Evolutionary conservation across 64 coral and sea anemone genomes (phyloP), one percentile per base, ranked within the genome.

Genomic region (Acropora yongei): DNA sequence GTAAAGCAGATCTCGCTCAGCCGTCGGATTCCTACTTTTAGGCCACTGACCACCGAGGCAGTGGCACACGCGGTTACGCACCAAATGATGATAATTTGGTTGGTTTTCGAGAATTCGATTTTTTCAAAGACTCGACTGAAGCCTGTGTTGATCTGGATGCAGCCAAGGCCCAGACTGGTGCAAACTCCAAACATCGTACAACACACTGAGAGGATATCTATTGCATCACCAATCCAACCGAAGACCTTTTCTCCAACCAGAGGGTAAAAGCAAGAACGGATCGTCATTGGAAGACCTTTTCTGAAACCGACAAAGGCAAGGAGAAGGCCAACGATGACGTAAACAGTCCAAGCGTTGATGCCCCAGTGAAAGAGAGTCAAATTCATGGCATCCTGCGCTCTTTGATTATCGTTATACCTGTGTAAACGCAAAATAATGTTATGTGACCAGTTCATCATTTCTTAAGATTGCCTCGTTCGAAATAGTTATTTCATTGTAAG

Each of bases 321-420:
- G 16, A 91, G 74, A 16, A 95, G 76, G 48, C 81, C 93, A 53
- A 95, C 80, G 17, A 95, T 9, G 18, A 63, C 76, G 66, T 95
- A 95, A 58, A 95, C 93, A 5, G 91, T 72, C 93, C 93, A 95
- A 16, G 53, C 93, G 57, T 95, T 88, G 39, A 91, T 77, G 3
- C 93, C 93, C 93, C 93, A 95, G 43, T 95, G 93, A 61, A 95
- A 95, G 17, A 95, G 57, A 2, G 93, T 95, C 10, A 95, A 14
- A 82, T 91, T 95, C 2, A 95, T 95, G 40, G 93, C 93, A 47
- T 95, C 93, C 57, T 94, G 93, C 7, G 93, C 93, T 6, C 57
- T 51, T 46, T 94, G 93, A 76, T 94, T 94, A 58, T 94, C 93
- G 44, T 72, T 86, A 71, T 94, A 90, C 47, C 93, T 94, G 40